These are phyloP conservation scores for Hoplostethus mediterraneus DNA, from an alignment of 2,797 vertebrate genomes.

Conservation along the genomic window DNA sequence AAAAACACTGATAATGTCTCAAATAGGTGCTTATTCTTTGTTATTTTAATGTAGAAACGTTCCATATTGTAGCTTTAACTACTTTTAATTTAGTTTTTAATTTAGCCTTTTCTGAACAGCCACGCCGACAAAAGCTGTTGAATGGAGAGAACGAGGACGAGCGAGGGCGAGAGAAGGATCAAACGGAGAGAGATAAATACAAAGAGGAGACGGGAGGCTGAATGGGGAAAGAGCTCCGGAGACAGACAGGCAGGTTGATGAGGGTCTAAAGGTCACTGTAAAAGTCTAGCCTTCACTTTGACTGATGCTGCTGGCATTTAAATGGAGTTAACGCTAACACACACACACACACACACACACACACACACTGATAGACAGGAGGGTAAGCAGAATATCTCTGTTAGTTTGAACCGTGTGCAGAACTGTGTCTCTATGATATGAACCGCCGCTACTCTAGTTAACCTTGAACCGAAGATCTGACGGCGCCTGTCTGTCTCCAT, in stretches of 20 bases:
- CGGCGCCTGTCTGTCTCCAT: conserved; percentile 1
- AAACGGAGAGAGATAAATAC: conserved; percentile 9
- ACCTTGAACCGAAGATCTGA: conserved; percentile 34
- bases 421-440: conserved; percentile 20
- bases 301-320: conserved; percentile 69
- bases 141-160: neutral
- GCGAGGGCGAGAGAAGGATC: neutral
- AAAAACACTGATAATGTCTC: no score
- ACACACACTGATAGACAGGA: neutral
- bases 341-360: neutral
- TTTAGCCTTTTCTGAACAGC: no score
- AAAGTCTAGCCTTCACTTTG: conserved; percentile 66
- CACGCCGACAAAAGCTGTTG: neutral
- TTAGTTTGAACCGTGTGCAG: conserved; percentile 13
- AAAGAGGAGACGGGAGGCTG: neutral
- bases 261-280: conserved; percentile 61
- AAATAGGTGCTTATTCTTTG: no score
- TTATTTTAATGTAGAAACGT: no score
- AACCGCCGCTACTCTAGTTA: conserved; percentile 40
- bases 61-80: no score
- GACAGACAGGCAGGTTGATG: conserved; percentile 41
- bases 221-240: neutral
- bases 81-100: no score
- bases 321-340: conserved; percentile 31
- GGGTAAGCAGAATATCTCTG: conserved; percentile 37